Conservation (phyloP, 2,797 vertebrate species). For the Tauraco hartlaubi region DNA sequence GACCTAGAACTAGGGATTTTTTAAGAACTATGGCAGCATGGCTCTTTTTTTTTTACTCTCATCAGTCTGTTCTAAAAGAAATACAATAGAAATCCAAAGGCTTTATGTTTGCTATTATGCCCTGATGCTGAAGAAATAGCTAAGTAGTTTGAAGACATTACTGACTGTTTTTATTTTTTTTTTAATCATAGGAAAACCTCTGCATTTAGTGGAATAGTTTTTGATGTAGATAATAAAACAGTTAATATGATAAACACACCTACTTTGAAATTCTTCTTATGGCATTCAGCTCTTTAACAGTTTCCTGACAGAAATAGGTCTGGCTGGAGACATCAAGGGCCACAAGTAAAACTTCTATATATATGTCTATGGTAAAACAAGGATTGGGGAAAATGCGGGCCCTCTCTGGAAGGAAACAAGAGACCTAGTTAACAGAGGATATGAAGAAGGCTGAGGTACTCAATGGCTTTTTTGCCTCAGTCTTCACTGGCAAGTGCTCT, state of each 20-base stretch:
- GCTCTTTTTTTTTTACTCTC: neutral
- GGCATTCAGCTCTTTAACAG: neutral
- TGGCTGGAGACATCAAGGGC: too few relatives aligned
- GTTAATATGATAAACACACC: neutral
- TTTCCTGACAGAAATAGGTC: neutral
- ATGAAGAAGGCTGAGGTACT: too few relatives aligned
- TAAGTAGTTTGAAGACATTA: neutral
- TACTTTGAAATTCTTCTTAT: neutral
- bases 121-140: neutral
- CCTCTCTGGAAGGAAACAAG: too few relatives aligned
- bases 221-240: neutral
- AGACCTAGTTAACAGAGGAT: too few relatives aligned
- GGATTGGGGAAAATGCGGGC: too few relatives aligned
- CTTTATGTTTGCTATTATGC: neutral
- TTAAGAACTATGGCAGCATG: neutral
- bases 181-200: neutral
- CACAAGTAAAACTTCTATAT: too few relatives aligned
- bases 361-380: too few relatives aligned
- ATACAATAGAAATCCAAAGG: neutral
- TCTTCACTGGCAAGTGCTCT: too few relatives aligned
- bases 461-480: too few relatives aligned
- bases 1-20: neutral
- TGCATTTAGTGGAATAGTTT: slow-evolving; percentile 24
- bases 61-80: neutral
- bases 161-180: neutral